phyloP scores from a whole-genome alignment of 2,113 vertebrate genomes.

The Mustelus asterias region DNA sequence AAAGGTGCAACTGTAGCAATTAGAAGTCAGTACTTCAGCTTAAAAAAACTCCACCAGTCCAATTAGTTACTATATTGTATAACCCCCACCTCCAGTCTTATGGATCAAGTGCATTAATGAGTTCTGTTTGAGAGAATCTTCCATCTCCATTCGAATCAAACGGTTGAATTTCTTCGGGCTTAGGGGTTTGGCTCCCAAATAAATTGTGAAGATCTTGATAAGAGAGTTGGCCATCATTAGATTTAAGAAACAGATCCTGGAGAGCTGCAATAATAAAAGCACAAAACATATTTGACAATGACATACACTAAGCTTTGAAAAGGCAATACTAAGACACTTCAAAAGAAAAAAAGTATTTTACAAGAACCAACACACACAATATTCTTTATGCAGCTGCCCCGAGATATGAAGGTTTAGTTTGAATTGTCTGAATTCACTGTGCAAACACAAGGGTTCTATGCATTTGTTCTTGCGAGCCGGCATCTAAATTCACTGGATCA shows the following conservation, averaged over 20 bases:
- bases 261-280: slow-evolving; percentile 16
- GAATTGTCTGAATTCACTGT: not conserved
- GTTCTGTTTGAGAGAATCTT: slow-evolving; percentile 25
- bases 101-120: not conserved
- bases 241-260: not conserved
- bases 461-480: not conserved
- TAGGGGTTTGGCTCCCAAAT: not conserved
- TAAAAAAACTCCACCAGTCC: not conserved
- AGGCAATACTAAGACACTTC: not conserved
- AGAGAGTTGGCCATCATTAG: slow-evolving; percentile 26
- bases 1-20: slow-evolving; percentile 32
- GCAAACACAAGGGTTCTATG: not conserved
- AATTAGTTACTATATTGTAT: not conserved
- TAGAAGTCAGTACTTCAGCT: not conserved
- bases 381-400: not conserved
- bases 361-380: not conserved
- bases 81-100: not conserved
- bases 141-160: not conserved
- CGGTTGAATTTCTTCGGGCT: not conserved
- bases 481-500: not conserved
- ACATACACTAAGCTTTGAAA: not conserved
- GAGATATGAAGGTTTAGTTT: not conserved
- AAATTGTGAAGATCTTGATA: slow-evolving; percentile 22
- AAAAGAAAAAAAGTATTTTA: not conserved
- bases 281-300: not conserved